phyloP scores from a whole-genome alignment of 2,113 vertebrate species.

The Mirounga angustirostris region DNA sequence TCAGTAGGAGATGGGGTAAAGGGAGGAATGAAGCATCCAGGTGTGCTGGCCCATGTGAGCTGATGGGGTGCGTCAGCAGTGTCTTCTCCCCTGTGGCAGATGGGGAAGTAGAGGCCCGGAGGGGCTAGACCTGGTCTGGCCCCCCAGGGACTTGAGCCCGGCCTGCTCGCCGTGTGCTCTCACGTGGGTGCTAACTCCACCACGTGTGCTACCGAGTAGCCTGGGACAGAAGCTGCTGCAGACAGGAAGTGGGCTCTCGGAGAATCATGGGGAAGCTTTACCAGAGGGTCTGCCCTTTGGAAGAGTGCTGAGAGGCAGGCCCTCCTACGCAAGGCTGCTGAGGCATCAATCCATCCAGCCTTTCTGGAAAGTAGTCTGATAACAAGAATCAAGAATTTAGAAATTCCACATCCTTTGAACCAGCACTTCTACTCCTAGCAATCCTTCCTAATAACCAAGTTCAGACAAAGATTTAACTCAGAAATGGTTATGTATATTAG shows the following conservation, averaged over 20 bases:
- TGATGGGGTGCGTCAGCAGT: accelerated
- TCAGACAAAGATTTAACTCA: neutral
- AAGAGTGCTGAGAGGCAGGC: neutral
- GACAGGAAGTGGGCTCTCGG: accelerated
- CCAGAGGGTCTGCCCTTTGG: too few relatives aligned
- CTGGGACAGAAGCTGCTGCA: neutral
- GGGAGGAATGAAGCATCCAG: accelerated
- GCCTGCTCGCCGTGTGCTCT: accelerated
- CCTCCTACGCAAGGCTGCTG: neutral
- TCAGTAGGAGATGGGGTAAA: neutral
- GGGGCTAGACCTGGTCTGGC: accelerated
- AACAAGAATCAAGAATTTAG: neutral
- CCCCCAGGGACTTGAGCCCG: accelerated
- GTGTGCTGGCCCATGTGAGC: neutral
- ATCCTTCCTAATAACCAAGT: neutral
- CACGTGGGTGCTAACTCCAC: neutral
- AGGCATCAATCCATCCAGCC: neutral
- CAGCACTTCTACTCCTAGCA: neutral
- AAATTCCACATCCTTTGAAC: neutral
- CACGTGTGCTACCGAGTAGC: too few relatives aligned
- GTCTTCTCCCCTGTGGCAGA: neutral
- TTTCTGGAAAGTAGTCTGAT: neutral
- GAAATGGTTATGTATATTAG: neutral
- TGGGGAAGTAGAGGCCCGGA: neutral
- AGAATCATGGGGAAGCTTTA: neutral